phyloP scores from a whole-genome alignment of 2,797 vertebrate species.

The Danio kyathit region DNA sequence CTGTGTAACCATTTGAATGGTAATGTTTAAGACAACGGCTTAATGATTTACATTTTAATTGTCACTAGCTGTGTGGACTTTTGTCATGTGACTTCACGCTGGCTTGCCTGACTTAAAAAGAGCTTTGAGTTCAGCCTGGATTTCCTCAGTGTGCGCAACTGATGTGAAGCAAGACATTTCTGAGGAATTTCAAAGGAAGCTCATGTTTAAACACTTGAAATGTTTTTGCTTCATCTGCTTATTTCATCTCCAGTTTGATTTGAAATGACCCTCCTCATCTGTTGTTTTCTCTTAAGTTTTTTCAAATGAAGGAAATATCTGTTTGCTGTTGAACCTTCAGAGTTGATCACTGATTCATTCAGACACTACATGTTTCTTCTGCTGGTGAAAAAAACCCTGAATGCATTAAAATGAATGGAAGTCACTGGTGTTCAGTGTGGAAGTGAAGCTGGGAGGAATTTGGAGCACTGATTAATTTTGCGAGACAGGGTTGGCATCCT shows the following conservation, averaged over 20 bases:
- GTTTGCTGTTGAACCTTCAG: constrained; percentile 1
- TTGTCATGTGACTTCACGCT: constrained; percentile 33
- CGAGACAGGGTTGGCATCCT: not conserved
- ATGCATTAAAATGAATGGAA: not conserved
- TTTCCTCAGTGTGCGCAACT: not conserved
- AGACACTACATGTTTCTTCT: not conserved
- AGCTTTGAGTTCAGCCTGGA: not conserved
- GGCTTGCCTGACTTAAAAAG: not conserved
- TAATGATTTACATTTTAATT: constrained; percentile 52
- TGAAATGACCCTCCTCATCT: not conserved
- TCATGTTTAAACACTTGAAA: not conserved
- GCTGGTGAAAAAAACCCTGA: not conserved
- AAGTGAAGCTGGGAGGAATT: not conserved
- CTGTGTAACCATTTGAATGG: constrained; percentile 19
- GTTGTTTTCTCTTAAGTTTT: not conserved
- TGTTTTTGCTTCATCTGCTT: not conserved
- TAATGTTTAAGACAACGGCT: constrained; percentile 25
- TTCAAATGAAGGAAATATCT: not conserved
- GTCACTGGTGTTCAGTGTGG: not conserved
- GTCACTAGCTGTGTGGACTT: constrained; percentile 9
- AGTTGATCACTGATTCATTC: not conserved
- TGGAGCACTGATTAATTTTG: not conserved
- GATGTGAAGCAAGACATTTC: not conserved
- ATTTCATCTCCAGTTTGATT: not conserved
- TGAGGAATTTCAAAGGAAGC: not conserved